These are phyloP conservation scores for Drosophila busckii DNA, from an alignment of 1,140 invertebrate species.

Conservation along the genomic window DNA sequence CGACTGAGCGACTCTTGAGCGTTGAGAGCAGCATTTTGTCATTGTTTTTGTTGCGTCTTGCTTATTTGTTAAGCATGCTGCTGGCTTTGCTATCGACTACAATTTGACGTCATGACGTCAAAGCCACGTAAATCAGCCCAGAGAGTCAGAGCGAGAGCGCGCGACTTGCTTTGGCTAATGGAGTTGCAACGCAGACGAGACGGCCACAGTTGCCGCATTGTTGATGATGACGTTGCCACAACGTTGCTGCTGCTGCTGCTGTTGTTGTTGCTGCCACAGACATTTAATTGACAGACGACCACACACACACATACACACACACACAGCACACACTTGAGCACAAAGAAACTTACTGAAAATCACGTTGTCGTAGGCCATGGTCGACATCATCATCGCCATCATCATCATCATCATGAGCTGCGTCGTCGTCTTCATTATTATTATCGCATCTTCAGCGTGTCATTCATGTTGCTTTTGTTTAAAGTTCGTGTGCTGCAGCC, in stretches of 20 bases:
- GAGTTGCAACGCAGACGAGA: constrained; percentile 56
- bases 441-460: constrained; percentile 58
- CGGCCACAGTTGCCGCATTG: constrained; percentile 25
- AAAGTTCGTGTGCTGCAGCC: constrained; percentile 36
- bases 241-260: too few relatives aligned
- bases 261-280: constrained; percentile 52
- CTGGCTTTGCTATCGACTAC: constrained; percentile 34
- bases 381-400: constrained; percentile 53
- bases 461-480: constrained; percentile 68
- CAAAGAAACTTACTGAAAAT: constrained; percentile 65
- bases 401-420: too few relatives aligned
- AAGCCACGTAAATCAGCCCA: constrained; percentile 60
- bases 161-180: constrained; percentile 55
- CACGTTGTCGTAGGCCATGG: constrained; percentile 74
- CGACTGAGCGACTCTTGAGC: constrained; percentile 15
- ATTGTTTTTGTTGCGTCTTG: constrained; percentile 26
- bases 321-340: constrained; percentile 16
- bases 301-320: constrained; percentile 26
- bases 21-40: not conserved
- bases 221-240: constrained; percentile 17
- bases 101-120: constrained; percentile 73
- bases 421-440: constrained; percentile 50
- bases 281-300: constrained; percentile 74
- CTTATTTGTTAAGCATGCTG: constrained; percentile 62
- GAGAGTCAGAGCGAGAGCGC: not conserved